These are phyloP conservation scores for Chromobotia macracanthus DNA, from an alignment of 2,797 vertebrate genomes.

Conservation along the genomic window DNA sequence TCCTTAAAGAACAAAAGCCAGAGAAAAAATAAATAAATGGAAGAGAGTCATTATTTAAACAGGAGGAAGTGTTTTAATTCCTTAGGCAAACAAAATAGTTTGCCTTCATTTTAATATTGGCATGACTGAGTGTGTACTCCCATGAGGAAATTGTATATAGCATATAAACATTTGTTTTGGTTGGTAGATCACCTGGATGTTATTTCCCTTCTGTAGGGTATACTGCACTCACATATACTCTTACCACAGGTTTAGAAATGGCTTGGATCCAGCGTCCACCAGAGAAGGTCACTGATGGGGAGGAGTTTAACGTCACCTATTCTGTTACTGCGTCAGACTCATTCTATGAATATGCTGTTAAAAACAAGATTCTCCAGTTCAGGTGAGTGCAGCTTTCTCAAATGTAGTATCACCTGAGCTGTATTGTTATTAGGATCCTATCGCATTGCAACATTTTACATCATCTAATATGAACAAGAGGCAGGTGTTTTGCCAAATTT, in stretches of 20 bases:
- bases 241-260: slow-evolving; percentile 76
- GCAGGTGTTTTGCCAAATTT: not conserved
- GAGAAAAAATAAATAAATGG: not conserved
- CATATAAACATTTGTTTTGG: slow-evolving; percentile 5
- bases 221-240: not conserved
- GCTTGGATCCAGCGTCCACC: slow-evolving; percentile 77
- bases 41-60: not conserved
- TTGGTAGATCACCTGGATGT: not conserved
- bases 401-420: not conserved
- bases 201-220: not conserved
- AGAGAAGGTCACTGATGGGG: slow-evolving; percentile 72
- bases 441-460: not conserved
- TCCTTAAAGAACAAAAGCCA: not conserved
- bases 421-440: slow-evolving; percentile 3
- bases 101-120: not conserved
- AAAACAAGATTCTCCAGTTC: slow-evolving; percentile 77
- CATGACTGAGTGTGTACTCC: not conserved
- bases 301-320: slow-evolving; percentile 79
- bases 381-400: slow-evolving; percentile 62
- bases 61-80: not conserved
- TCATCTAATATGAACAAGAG: not conserved
- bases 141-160: not conserved
- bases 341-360: slow-evolving; percentile 74
- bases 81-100: not conserved
- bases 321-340: slow-evolving; percentile 73